Conservation (phyloP, 2,797 vertebrate species). For the Silurus aristotelis region DNA sequence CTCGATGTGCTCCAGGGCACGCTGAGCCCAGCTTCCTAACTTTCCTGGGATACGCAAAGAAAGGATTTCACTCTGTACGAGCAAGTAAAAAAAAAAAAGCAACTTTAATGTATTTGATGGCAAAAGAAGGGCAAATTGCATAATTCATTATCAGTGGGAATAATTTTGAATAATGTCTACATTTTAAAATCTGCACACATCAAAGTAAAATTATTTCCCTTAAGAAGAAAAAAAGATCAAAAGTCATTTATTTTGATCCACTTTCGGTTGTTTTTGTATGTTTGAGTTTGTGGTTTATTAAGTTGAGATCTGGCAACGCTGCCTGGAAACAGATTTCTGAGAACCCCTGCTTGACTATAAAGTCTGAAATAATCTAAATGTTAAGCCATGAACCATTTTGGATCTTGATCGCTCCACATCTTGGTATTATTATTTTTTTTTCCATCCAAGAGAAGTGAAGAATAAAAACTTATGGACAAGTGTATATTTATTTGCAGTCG, state of each 20-base stretch:
- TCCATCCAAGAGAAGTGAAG: too few species aligned
- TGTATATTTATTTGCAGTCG: slow-evolving; percentile 75
- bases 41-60: too few species aligned
- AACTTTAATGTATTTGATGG: too few species aligned
- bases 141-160: too few species aligned
- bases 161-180: too few species aligned
- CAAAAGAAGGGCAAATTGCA: too few species aligned
- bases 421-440: neutral
- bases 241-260: too few species aligned
- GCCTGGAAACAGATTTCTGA: neutral
- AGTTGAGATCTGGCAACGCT: neutral
- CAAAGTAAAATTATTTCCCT: neutral
- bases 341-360: neutral
- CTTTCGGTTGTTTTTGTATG: neutral
- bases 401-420: neutral
- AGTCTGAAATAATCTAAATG: neutral
- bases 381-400: neutral
- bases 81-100: too few species aligned
- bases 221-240: neutral
- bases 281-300: neutral
- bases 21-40: too few species aligned
- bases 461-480: neutral
- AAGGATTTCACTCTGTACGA: too few species aligned
- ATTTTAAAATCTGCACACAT: too few species aligned
- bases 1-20: too few species aligned